Evolutionary conservation across 2,797 vertebrate genomes (phyloP).

Genomic region (Perodicticus potto): DNA sequence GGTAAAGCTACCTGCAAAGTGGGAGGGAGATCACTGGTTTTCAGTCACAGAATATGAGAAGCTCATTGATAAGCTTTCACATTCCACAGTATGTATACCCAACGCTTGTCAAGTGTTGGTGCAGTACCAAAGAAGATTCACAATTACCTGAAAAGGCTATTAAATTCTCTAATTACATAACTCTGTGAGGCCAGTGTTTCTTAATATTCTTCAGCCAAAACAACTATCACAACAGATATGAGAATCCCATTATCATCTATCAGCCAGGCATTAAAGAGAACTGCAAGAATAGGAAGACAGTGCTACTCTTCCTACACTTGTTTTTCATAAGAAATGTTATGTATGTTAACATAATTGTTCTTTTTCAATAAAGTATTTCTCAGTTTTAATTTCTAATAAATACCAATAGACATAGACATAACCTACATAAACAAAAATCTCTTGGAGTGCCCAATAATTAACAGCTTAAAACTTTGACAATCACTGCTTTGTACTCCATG

Average conservation of each 20-base stretch:
- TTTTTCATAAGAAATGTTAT: not conserved
- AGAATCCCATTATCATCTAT: not conserved
- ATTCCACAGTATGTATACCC: not conserved
- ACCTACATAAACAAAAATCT: not conserved
- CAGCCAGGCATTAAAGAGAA: not conserved
- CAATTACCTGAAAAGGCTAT: not conserved
- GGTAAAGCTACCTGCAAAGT: not conserved
- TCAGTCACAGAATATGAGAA: not conserved
- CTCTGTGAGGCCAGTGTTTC: not conserved
- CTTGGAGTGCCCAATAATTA: not conserved
- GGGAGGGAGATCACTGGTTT: not conserved
- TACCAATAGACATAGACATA: not conserved
- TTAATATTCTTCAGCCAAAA: not conserved
- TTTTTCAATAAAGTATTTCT: slow-evolving; percentile 4
- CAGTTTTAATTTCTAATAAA: not conserved
- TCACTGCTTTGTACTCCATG: not conserved
- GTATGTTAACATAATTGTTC: not conserved
- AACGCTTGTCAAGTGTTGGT: not conserved
- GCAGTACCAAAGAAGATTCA: not conserved
- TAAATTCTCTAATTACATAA: not conserved
- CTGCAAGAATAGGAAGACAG: not conserved
- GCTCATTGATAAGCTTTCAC: rapidly evolving
- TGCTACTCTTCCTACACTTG: not conserved
- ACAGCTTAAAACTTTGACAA: slow-evolving; percentile 30
- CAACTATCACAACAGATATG: not conserved